These are phyloP conservation scores for Synergus itoensis DNA, from an alignment of 2,888 invertebrate species.

Conservation along the genomic window DNA sequence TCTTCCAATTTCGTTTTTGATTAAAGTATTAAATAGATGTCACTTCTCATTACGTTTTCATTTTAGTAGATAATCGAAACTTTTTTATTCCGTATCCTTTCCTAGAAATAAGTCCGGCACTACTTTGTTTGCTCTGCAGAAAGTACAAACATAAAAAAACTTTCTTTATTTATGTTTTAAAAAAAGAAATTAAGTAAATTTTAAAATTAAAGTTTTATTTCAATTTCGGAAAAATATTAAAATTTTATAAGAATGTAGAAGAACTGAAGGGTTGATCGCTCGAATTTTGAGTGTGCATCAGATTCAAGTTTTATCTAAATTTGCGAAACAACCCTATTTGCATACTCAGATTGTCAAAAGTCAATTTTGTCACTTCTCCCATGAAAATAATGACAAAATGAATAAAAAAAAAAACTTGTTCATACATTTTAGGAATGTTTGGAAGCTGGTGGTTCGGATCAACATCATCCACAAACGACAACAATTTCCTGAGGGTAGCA, in stretches of 20 bases:
- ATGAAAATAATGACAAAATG: neutral
- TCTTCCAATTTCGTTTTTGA: neutral
- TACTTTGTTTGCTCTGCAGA: neutral
- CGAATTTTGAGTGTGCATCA: too few relatives aligned
- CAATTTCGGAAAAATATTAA: too few relatives aligned
- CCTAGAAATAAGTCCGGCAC: neutral
- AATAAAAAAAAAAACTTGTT: neutral
- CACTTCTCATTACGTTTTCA: neutral
- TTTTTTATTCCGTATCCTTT: neutral
- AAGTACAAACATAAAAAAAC: neutral
- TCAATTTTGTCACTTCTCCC: too few relatives aligned
- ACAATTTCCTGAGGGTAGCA: slow-evolving; percentile 91
- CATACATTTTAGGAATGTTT: slow-evolving; percentile 81
- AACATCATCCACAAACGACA: slow-evolving; percentile 89
- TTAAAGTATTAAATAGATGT: neutral
- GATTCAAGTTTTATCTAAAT: too few relatives aligned
- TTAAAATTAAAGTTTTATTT: neutral
- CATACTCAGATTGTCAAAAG: too few relatives aligned
- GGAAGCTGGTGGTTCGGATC: slow-evolving; percentile 92
- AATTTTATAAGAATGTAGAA: too few relatives aligned
- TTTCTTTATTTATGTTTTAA: neutral
- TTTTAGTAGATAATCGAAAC: neutral
- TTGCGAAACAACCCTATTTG: too few relatives aligned
- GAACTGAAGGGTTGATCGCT: too few relatives aligned
- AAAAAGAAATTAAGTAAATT: neutral